These are phyloP conservation scores for Conopomorpha cramerella DNA, from an alignment of 1,140 invertebrate species.

Conservation along the genomic window DNA sequence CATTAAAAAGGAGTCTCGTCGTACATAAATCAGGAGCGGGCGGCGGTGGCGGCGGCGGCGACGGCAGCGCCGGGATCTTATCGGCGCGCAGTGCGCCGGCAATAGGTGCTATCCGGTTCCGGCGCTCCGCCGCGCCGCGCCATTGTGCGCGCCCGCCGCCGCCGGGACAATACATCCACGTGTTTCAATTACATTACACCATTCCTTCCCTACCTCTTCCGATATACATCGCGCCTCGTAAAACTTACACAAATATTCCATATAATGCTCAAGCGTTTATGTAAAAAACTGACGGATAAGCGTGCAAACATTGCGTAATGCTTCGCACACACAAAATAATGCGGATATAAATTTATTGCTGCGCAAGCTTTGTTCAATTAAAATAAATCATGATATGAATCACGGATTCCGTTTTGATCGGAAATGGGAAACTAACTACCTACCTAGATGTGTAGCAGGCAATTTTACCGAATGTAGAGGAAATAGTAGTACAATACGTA, in stretches of 20 bases:
- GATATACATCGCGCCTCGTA: too few species aligned
- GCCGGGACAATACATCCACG: too few species aligned
- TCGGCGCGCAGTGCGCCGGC: slow-evolving; percentile 43
- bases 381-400: slow-evolving; percentile 5
- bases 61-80: slow-evolving; percentile 20
- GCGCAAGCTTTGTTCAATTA: slow-evolving; percentile 6
- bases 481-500: too few species aligned
- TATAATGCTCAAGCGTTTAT: too few species aligned
- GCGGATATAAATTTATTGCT: background rate
- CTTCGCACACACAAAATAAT: background rate
- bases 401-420: slow-evolving; percentile 2
- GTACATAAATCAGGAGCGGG: slow-evolving; percentile 48
- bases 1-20: slow-evolving; percentile 59
- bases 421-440: too few species aligned
- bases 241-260: too few species aligned
- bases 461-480: too few species aligned
- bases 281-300: too few species aligned
- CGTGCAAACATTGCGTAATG: too few species aligned
- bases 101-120: slow-evolving; percentile 59
- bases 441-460: too few species aligned
- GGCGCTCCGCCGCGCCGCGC: slow-evolving; percentile 28
- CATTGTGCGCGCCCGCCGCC: slow-evolving; percentile 22
- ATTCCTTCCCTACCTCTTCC: too few species aligned
- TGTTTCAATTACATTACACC: too few species aligned
- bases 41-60: slow-evolving; percentile 16